Conservation (phyloP, 64 coral and sea anemone genomes). For the Stylophora pistillata region DNA sequence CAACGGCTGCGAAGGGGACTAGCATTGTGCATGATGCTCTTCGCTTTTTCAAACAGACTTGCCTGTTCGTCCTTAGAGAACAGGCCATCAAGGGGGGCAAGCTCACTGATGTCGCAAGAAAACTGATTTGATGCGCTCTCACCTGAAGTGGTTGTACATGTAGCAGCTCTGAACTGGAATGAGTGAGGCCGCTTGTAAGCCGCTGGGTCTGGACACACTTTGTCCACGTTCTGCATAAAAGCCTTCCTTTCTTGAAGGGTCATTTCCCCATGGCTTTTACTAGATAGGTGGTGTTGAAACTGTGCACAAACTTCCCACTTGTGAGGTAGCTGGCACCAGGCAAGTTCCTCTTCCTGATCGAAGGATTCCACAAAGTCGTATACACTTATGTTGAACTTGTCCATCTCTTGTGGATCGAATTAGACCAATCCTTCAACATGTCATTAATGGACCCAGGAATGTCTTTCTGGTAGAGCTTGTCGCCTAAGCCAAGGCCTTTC, state of each 20-base stretch:
- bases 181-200: constrained; percentile 51
- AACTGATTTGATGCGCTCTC: background rate
- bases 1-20: too few species aligned
- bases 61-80: constrained; percentile 35
- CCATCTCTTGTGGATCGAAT: too few species aligned
- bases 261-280: constrained; percentile 21
- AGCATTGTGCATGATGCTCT: background rate
- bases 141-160: background rate
- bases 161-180: constrained; percentile 2
- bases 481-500: constrained; percentile 44
- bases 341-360: constrained; percentile 46
- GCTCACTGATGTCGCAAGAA: background rate
- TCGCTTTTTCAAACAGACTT: constrained; percentile 16
- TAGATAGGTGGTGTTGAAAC: background rate
- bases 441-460: constrained; percentile 32
- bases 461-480: constrained; percentile 41
- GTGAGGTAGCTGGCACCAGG: constrained; percentile 40
- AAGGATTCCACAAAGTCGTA: constrained; percentile 46
- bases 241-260: constrained; percentile 39
- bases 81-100: background rate
- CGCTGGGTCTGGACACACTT: constrained; percentile 50
- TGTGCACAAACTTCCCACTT: constrained; percentile 26
- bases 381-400: too few species aligned
- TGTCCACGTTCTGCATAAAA: constrained; percentile 25
- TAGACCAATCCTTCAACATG: constrained; percentile 54